phyloP scores from a whole-genome alignment of 2,113 vertebrate genomes.

The Phaetusa simplex region DNA sequence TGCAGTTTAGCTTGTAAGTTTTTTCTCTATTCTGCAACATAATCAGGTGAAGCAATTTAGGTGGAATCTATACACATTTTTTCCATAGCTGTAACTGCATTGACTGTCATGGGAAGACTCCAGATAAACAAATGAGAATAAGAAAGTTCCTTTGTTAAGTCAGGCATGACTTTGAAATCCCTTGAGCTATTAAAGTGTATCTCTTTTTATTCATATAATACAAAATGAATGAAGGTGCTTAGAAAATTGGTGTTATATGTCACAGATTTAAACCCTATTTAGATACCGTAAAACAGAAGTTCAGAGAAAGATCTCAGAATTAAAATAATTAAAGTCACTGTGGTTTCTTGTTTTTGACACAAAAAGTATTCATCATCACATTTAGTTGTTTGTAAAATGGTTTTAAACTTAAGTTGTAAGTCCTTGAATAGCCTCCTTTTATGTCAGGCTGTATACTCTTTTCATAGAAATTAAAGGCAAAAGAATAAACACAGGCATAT shows the following conservation, averaged over 20 bases:
- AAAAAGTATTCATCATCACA: rapidly evolving
- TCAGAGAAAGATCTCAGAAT: neutral
- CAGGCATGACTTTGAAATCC: neutral
- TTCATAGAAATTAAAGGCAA: neutral
- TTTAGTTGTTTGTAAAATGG: neutral
- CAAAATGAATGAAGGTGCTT: neutral
- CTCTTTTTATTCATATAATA: neutral
- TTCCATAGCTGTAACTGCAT: neutral
- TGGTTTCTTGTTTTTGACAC: neutral
- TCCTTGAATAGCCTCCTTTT: neutral
- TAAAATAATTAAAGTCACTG: neutral
- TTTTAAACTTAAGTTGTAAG: neutral
- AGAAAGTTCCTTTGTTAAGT: neutral
- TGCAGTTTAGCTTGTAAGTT: neutral
- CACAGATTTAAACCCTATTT: neutral
- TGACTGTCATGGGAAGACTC: neutral
- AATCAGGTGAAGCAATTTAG: neutral
- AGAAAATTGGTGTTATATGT: neutral
- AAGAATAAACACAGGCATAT: neutral
- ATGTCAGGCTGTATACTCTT: neutral
- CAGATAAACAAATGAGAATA: neutral
- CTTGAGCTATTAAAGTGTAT: neutral
- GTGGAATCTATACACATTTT: neutral
- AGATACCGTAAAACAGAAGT: neutral
- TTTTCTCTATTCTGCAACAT: neutral